Evolutionary conservation across 2,797 vertebrate genomes (phyloP).

Genomic region (Graptemys geographica): DNA sequence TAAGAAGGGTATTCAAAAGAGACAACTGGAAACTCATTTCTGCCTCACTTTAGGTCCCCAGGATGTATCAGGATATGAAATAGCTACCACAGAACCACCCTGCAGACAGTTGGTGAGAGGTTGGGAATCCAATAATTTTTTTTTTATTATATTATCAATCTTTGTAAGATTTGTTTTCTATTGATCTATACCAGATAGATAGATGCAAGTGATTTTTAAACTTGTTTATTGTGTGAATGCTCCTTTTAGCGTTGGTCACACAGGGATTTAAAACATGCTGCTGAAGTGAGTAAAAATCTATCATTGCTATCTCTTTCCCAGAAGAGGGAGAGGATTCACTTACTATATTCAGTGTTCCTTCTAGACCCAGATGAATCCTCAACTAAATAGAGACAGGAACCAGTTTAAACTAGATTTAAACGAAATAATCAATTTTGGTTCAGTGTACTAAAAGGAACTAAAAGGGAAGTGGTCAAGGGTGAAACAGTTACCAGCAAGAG

Average conservation of each 20-base stretch:
- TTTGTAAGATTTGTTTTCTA: not conserved
- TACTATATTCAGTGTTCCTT: not conserved
- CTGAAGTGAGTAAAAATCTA: not conserved
- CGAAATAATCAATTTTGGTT: not conserved
- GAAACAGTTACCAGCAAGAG: rapidly evolving
- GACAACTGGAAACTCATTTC: not conserved
- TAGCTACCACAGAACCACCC: not conserved
- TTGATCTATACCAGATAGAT: not conserved
- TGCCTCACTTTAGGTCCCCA: not conserved
- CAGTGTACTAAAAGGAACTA: not conserved
- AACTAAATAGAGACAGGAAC: not conserved
- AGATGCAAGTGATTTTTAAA: not conserved
- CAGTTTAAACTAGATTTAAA: not conserved
- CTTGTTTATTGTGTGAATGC: not conserved
- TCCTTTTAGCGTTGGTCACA: conserved; percentile 8
- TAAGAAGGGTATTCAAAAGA: not conserved
- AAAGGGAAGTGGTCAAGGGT: not conserved
- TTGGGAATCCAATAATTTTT: rapidly evolving
- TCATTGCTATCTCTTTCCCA: not conserved
- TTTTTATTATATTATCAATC: not conserved
- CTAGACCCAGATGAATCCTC: rapidly evolving
- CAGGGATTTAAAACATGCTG: conserved; percentile 10
- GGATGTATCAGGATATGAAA: rapidly evolving
- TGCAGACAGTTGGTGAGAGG: not conserved
- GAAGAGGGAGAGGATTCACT: not conserved